Base-by-base conservation (phyloP, 2,888 invertebrate species). In the Drepana falcataria region DNA sequence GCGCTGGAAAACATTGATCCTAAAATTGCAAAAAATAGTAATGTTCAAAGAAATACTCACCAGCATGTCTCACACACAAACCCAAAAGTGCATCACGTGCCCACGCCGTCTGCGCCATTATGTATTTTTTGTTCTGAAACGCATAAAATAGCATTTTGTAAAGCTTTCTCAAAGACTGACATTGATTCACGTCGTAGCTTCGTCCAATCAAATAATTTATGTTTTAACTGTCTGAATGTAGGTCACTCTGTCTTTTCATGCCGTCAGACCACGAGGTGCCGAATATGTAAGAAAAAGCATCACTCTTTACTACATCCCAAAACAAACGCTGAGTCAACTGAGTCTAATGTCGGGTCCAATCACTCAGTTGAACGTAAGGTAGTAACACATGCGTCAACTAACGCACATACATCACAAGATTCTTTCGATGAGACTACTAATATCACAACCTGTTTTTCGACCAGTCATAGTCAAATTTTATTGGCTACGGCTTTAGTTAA, bases 401-500 rank as follows among this genome's bases (percentile, higher is more conserved):
- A n/a, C n/a, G n/a, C n/a, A n/a, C n/a, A n/a, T n/a, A n/a, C n/a
- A n/a, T n/a, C n/a, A n/a, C n/a, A n/a, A n/a, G n/a, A n/a, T n/a
- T n/a, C n/a, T n/a, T n/a, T n/a, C n/a, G n/a, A n/a, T n/a, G n/a
- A n/a, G n/a, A n/a, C n/a, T n/a, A n/a, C n/a, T n/a, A n/a, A n/a
- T n/a, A n/a, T n/a, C n/a, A n/a, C n/a, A n/a, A n/a, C 7, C 34
- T 33, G n/a, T 34, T 2, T 37, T 41, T 21, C 6, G 34, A 6
- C 33, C n/a, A n/a, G n/a, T n/a, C n/a, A n/a, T 1, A 57, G 55
- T 48, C 62, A 63, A 48, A 64, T 66, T 21, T 55, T 73, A 53
- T 56, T 71, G 51, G 65, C 68, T 4, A 71, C 68, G 3, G 68
- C 71, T 9, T 33, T 66, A 35, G 59, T 69, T 35, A 55, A 63